Evolutionary conservation across 2,888 invertebrate genomes (phyloP), one percentile per base, ranked within the genome.

Genomic region (Drosophila multiciliata): DNA sequence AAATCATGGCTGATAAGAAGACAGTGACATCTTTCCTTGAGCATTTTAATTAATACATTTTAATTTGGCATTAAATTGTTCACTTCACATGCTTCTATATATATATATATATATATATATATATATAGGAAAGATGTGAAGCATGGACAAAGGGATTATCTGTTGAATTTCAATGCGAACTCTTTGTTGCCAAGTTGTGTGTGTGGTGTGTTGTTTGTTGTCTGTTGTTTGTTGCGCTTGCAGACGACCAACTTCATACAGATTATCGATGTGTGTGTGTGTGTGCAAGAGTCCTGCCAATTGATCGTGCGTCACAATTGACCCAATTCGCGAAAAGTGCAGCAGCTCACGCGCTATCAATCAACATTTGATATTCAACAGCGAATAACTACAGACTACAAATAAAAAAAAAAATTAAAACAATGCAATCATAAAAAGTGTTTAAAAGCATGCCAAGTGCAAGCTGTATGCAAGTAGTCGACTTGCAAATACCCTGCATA

Each of bases 51-150:
- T 89, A 89, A 87, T 69, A 73, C 68, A 71, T 84, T 87, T 84
- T 55, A 80, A 90, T 87, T 90, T 90, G 82, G 82, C 87, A 82
- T 90, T 75, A 78, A 88, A 87, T 86, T 84, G 40, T 73, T 48
- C 54, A 52, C 65, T 48, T 33, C 26, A 57, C n/a, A 35, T 36
- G 7, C 48, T 29, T 23, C 45, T 20, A 40, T 58, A 23, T 38
- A 64, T 33, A 29, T 20, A 62, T 53, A 32, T 9, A 50, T 33
- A 50, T 42, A 17, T 66, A 33, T 52, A 49, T 35, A 40, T 8
- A 49, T 40, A 59, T 2, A 20, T 17, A 20, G 6, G 23, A 66
- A 52, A 35, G 17, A 57, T 52, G 62, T 49, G 52, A 38, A 57
- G 33, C 50, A 32, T 59, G 75, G 71, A 88, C 87, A 88, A 88